Percentiles rank a stretch among this genome's conserved stretches.
phyloP scores from a whole-genome alignment of 2,888 invertebrate genomes.

The Chrysolina americana region DNA sequence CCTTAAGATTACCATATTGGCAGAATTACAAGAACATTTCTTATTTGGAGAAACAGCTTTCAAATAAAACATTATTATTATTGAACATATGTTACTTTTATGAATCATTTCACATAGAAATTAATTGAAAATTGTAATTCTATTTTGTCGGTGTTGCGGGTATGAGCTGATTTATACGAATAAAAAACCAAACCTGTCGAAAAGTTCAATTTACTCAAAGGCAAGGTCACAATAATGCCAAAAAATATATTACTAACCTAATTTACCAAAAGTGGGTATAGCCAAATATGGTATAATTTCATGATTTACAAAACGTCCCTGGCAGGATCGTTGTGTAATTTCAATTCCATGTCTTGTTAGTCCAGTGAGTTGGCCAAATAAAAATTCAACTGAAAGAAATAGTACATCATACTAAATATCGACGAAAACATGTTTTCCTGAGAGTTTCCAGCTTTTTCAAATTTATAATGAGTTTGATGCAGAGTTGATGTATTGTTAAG shows the following conservation, averaged over 20 bases:
- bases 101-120: background rate
- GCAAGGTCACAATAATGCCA: background rate
- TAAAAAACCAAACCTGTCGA: background rate
- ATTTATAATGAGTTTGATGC: too few relatives aligned
- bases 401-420: too few relatives aligned
- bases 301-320: background rate
- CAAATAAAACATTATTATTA: background rate
- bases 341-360: background rate
- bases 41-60: constrained; percentile 12
- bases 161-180: background rate
- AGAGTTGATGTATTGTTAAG: too few relatives aligned
- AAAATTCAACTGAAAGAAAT: too few relatives aligned
- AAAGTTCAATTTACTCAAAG: background rate
- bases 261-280: background rate
- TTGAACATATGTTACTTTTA: constrained; percentile 1
- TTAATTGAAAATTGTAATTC: background rate
- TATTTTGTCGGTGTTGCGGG: background rate
- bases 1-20: constrained; percentile 8
- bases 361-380: too few relatives aligned
- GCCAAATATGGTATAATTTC: background rate
- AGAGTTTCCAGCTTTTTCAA: too few relatives aligned
- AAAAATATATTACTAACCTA: background rate
- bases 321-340: background rate
- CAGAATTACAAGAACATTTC: background rate
- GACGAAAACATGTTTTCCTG: too few relatives aligned